Evolutionary conservation across 2,113 vertebrate genomes (phyloP).

Genomic region (Hemichromis elongatus): DNA sequence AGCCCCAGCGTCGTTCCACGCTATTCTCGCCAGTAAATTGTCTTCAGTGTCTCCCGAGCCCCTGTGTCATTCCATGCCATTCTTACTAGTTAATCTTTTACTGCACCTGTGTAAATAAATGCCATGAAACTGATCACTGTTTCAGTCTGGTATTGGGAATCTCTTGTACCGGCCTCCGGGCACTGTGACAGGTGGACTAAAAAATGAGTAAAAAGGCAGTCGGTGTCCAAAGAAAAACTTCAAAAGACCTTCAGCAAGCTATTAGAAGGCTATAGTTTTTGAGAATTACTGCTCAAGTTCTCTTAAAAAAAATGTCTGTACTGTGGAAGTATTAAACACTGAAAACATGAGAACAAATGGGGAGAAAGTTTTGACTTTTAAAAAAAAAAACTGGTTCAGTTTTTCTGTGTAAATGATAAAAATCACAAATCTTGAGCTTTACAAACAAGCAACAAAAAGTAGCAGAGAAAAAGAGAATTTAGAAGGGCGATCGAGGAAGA

Average conservation of each 20-base stretch:
- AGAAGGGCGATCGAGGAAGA: not conserved
- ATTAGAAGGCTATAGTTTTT: not conserved
- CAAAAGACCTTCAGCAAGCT: not conserved
- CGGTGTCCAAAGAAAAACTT: not conserved
- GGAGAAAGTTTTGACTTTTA: not conserved
- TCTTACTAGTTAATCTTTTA: not conserved
- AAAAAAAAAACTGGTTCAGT: not conserved
- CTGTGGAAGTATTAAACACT: not conserved
- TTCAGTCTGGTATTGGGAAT: not conserved
- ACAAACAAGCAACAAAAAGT: not conserved
- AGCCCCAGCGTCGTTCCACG: not conserved
- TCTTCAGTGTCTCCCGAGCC: not conserved
- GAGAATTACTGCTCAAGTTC: not conserved
- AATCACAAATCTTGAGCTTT: not conserved
- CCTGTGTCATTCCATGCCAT: not conserved
- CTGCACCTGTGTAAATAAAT: not conserved
- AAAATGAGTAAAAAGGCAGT: not conserved
- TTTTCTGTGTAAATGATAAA: not conserved
- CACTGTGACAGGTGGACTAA: not conserved
- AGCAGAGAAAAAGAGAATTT: not conserved
- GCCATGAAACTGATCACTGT: not conserved
- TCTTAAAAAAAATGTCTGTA: not conserved
- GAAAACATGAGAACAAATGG: not conserved
- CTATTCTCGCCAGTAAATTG: not conserved
- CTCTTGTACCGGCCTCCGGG: rapidly evolving